Conservation (phyloP, 2,888 invertebrate genomes). For the Malacosoma neustria region DNA sequence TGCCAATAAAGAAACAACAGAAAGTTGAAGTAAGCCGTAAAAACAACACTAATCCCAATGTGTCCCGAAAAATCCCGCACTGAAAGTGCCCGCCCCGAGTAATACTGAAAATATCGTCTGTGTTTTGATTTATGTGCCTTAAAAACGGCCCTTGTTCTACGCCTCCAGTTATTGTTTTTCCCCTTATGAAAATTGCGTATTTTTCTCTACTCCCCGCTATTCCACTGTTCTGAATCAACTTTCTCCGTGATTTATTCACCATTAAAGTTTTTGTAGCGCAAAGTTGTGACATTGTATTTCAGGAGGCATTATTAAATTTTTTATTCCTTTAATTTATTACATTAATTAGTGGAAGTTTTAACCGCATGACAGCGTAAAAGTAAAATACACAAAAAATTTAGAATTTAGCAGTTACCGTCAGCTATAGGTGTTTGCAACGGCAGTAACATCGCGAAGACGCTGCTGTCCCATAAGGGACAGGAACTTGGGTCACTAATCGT, state of each 20-base stretch:
- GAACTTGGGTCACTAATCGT: no score
- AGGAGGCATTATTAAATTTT: neutral
- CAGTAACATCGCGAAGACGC: no score
- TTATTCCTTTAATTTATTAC: no score
- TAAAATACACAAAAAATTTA: no score
- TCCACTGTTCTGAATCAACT: conserved; percentile 43
- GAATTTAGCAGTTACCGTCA: no score
- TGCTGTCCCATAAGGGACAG: no score
- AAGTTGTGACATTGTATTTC: conserved; percentile 30
- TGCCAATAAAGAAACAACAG: conserved; percentile 48
- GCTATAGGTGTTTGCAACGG: no score
- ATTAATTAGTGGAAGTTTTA: no score
- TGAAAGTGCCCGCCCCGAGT: conserved; percentile 49
- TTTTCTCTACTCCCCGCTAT: conserved; percentile 38
- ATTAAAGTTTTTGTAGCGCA: conserved; percentile 48
- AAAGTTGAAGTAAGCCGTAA: conserved; percentile 59
- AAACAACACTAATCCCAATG: conserved; percentile 62
- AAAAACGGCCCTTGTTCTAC: conserved; percentile 60
- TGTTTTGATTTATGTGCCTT: conserved; percentile 69
- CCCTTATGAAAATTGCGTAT: conserved; percentile 63
- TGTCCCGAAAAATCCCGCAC: conserved; percentile 51
- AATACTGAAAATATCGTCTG: conserved; percentile 56
- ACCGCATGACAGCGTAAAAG: no score
- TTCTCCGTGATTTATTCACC: conserved; percentile 45
- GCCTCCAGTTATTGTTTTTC: conserved; percentile 66